A percentile compares a stretch with the other conserved stretches of the same genome.
Evolutionary conservation across 2,113 vertebrate species (phyloP).

Genomic region (Orthonyx spaldingii): DNA sequence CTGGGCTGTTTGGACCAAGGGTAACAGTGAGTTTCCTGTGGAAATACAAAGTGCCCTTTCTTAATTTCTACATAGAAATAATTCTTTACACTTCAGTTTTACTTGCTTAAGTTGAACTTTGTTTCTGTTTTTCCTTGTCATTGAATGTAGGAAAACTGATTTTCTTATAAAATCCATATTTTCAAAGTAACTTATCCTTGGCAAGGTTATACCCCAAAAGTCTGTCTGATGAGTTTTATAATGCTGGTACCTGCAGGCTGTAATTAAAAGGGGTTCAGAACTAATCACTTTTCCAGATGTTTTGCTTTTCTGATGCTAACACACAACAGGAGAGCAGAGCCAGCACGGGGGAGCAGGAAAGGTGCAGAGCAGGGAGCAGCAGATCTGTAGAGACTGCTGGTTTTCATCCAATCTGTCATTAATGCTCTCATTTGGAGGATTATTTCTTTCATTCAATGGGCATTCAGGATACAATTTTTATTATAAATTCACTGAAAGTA

Average conservation of each 20-base stretch:
- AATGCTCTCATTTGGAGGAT: background rate
- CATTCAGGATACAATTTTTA: background rate
- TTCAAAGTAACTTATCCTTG: background rate
- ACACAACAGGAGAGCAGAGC: background rate
- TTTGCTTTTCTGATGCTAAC: background rate
- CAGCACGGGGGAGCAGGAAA: background rate
- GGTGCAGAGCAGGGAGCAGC: background rate
- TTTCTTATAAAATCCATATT: background rate
- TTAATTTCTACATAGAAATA: background rate
- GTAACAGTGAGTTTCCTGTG: background rate
- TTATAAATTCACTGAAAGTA: background rate
- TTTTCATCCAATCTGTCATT: background rate
- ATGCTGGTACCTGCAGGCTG: background rate
- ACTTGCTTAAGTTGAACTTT: background rate
- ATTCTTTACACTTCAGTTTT: background rate
- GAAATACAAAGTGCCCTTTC: background rate
- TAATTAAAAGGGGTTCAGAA: background rate
- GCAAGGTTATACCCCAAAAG: background rate
- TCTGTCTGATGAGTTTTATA: background rate
- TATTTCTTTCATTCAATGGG: background rate
- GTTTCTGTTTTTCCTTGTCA: background rate
- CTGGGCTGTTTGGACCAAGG: background rate
- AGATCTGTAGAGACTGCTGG: background rate
- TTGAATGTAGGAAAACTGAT: background rate
- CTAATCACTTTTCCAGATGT: background rate